Base-by-base conservation (phyloP, 2,888 invertebrate species). In the Acholoe squamosa region DNA sequence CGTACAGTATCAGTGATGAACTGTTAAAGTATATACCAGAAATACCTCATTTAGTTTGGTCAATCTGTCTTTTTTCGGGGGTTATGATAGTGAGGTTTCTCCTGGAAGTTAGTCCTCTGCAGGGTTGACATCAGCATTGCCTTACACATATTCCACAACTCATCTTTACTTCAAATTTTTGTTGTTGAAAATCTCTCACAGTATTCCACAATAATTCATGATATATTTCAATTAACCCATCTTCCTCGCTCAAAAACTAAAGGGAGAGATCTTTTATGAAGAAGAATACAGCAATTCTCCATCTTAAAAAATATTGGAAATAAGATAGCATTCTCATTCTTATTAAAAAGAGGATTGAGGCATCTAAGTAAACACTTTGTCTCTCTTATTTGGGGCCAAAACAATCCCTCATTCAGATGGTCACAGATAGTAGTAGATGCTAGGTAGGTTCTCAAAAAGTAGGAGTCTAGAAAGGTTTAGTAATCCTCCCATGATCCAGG, bases 371-470 rank as follows among this genome's bases (percentile, higher is more conserved):
- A 12, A 33, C 5, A 10, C 71, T 28, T 43, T 80, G n/a, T 43
- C 33, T 80, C 80, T 80, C 34, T 34, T 33, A 80, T 16, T 80
- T 34, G 80, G 80, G 80, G 80, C 80, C 80, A 80, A 80, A 43
- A 80, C 34, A 33, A 34, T 34, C 3, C 31, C 43, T 76, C 25
- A 1, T 31, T 76, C 76, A 19, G 25, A 25, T 80, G 33, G 80
- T 80, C 34, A n/a, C 34, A 19, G 22, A 16, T 80, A 80, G 80
- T 19, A 10, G 1, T 80, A 33, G 80, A 80, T 33, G 12, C 33
- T 80, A 80, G 80, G n/a, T 43, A 43, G 33, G 16, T 80, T 80
- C 10, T 71, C 71, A 71, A 71, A 71, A 43, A 16, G 14, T 80
- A 16, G 16, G 25, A 80, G n/a, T 34, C n/a, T 80, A 33, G 34